Evolutionary conservation across 2,888 invertebrate species (phyloP).

Genomic region (Apodemia hepburni): DNA sequence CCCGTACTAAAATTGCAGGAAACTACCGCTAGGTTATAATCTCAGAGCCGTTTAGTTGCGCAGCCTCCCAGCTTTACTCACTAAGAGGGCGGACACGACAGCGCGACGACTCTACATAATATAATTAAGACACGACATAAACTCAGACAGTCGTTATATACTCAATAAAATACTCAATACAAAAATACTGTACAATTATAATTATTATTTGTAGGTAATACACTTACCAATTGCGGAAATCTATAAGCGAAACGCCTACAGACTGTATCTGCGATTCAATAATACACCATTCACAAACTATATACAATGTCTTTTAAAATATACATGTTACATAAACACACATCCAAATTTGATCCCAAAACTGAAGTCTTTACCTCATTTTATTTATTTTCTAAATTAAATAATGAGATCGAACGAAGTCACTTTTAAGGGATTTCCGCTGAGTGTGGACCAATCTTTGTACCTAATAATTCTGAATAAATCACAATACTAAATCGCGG

Average conservation of each 20-base stretch:
- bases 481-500: constrained; percentile 27
- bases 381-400: constrained; percentile 77
- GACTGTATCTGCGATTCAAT: constrained; percentile 39
- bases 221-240: constrained; percentile 54
- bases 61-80: constrained; percentile 22
- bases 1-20: constrained; percentile 71
- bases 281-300: constrained; percentile 75
- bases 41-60: constrained; percentile 53
- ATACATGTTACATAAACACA: constrained; percentile 76
- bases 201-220: constrained; percentile 73
- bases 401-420: constrained; percentile 79
- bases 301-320: constrained; percentile 65
- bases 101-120: constrained; percentile 7
- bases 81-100: constrained; percentile 17
- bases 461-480: constrained; percentile 33
- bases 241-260: constrained; percentile 39
- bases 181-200: constrained; percentile 79
- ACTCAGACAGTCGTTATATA: constrained; percentile 41
- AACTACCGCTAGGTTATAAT: constrained; percentile 63
- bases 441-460: constrained; percentile 47
- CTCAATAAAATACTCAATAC: constrained; percentile 73
- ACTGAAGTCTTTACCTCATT: constrained; percentile 78
- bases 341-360: constrained; percentile 78
- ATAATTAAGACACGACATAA: constrained; percentile 13
- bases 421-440: constrained; percentile 66